Percentiles rank a stretch among this genome's conserved stretches.
Conservation (phyloP, 2,113 vertebrate genomes). For the Indri indri region DNA sequence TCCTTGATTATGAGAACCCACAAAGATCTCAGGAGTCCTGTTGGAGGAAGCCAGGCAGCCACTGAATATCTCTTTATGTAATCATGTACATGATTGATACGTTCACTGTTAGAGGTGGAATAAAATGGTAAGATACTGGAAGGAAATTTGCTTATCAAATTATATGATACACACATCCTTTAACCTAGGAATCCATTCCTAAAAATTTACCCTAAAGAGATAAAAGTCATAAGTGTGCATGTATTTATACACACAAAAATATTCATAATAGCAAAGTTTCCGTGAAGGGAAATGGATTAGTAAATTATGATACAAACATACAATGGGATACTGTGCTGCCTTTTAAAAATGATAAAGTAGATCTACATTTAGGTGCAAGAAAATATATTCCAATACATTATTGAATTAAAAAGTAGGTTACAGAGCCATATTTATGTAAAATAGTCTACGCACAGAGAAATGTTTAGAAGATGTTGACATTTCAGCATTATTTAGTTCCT, state of each 20-base stretch:
- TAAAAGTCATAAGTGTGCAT: not conserved
- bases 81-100: not conserved
- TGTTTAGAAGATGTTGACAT: not conserved
- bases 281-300: constrained; percentile 3
- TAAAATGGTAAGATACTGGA: not conserved
- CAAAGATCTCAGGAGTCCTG: not conserved
- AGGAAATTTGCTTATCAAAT: not conserved
- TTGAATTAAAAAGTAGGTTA: not conserved
- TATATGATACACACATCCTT: not conserved
- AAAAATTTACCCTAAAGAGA: constrained; percentile 34
- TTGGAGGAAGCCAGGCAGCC: not conserved
- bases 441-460: not conserved
- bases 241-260: constrained; percentile 1
- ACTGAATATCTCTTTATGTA: not conserved
- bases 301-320: not conserved
- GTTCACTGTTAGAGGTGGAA: not conserved
- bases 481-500: not conserved
- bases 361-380: not conserved
- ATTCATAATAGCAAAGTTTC: not conserved
- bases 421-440: not conserved
- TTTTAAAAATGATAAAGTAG: not conserved
- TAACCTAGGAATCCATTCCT: constrained; percentile 30
- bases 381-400: constrained; percentile 13
- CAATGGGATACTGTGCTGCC: not conserved
- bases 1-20: not conserved